These are phyloP conservation scores for Apotomis capreana DNA, from an alignment of 2,888 invertebrate genomes.

Conservation along the genomic window DNA sequence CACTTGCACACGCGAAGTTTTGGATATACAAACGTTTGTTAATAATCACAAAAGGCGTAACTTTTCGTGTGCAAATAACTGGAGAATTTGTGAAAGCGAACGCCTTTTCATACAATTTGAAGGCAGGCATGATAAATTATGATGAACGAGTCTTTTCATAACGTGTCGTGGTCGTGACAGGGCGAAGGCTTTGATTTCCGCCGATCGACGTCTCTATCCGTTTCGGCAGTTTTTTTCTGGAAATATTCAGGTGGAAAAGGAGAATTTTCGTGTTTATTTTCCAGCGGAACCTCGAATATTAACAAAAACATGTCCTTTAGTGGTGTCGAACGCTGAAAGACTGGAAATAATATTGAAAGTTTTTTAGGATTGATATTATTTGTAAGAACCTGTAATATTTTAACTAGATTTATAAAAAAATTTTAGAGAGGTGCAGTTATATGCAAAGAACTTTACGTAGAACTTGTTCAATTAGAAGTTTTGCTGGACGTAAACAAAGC, in stretches of 20 bases:
- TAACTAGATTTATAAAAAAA: too few species aligned
- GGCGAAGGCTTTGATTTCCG: slow-evolving; percentile 38
- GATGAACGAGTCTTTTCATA: slow-evolving; percentile 41
- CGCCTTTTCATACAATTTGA: slow-evolving; percentile 32
- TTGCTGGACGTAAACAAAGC: neutral
- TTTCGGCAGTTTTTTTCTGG: slow-evolving; percentile 10
- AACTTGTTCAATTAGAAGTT: neutral
- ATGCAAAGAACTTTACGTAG: too few species aligned
- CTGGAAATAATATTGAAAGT: too few species aligned
- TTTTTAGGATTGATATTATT: too few species aligned
- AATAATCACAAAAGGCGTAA: slow-evolving; percentile 13
- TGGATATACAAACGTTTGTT: neutral
- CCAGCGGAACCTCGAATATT: neutral
- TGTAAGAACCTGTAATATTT: too few species aligned
- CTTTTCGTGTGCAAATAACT: slow-evolving; percentile 26
- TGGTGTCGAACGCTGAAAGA: neutral
- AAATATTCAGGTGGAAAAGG: neutral
- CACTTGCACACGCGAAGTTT: neutral
- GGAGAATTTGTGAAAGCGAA: slow-evolving; percentile 26
- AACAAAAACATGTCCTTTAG: neutral
- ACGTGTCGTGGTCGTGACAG: slow-evolving; percentile 40
- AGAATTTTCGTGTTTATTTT: neutral
- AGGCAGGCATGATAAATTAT: slow-evolving; percentile 41
- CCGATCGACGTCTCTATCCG: slow-evolving; percentile 31
- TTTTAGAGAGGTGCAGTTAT: too few species aligned